Conservation (phyloP, 2,888 invertebrate genomes). For the Chrysotoxum bicinctum region DNA sequence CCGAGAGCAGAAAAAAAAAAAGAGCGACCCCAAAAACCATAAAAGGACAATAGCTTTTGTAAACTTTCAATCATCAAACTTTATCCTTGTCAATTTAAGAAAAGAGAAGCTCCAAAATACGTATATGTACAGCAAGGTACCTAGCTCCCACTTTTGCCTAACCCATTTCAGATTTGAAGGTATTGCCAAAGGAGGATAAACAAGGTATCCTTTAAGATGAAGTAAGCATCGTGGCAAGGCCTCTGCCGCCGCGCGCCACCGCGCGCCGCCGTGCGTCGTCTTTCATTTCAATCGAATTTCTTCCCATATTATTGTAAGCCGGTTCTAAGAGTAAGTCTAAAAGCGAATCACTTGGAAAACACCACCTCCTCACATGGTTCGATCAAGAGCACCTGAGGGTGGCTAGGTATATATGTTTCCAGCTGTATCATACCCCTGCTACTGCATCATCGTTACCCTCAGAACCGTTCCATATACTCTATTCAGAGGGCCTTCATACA, state of each 20-base stretch:
- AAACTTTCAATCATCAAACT: constrained; percentile 73
- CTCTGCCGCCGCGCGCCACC: neutral
- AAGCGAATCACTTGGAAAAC: constrained; percentile 39
- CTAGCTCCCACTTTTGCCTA: constrained; percentile 2
- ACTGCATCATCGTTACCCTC: constrained; percentile 18
- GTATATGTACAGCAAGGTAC: neutral
- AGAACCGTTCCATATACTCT: constrained; percentile 19
- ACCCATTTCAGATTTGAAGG: constrained; percentile 49
- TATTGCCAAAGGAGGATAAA: constrained; percentile 45
- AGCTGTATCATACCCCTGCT: neutral
- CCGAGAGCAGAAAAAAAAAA: constrained; percentile 11
- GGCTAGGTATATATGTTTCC: neutral
- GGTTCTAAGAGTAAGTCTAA: constrained; percentile 48
- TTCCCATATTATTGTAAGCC: constrained; percentile 1
- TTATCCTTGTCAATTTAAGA: constrained; percentile 71
- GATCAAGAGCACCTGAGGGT: neutral
- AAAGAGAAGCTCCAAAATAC: constrained; percentile 19
- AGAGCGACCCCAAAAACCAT: constrained; percentile 64
- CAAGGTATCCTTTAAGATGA: constrained; percentile 34
- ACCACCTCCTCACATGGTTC: neutral
- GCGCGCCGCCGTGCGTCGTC: neutral
- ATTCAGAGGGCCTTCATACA: constrained; percentile 19
- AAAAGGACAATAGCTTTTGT: constrained; percentile 73
- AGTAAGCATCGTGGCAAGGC: constrained; percentile 40
- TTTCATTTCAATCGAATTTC: constrained; percentile 49